phyloP scores from a whole-genome alignment of 2,888 invertebrate genomes.

The Drosophila diplacantha region DNA sequence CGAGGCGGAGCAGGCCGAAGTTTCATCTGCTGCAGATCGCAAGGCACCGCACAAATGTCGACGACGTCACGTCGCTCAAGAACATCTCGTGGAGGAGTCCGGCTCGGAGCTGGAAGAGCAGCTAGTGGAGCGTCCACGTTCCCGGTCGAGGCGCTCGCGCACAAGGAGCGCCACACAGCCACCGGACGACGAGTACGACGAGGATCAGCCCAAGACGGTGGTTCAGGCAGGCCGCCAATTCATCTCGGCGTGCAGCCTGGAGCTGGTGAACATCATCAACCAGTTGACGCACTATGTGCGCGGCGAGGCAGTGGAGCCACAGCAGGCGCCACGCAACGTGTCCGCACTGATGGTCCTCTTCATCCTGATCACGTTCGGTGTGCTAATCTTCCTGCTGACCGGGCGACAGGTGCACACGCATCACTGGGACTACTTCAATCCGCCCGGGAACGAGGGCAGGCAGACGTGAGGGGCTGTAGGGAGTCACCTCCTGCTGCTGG shows the following conservation, averaged over 20 bases:
- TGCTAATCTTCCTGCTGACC: slow-evolving; percentile 86
- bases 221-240: slow-evolving; percentile 85
- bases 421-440: slow-evolving; percentile 93
- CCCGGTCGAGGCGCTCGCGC: slow-evolving; percentile 74
- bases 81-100: slow-evolving; percentile 50
- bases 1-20: slow-evolving; percentile 75
- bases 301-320: slow-evolving; percentile 75
- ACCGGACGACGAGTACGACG: slow-evolving; percentile 56
- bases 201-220: slow-evolving; percentile 82
- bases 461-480: slow-evolving; percentile 60
- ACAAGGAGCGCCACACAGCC: slow-evolving; percentile 77
- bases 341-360: slow-evolving; percentile 88
- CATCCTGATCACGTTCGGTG: slow-evolving; percentile 86
- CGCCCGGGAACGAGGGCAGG: slow-evolving; percentile 82
- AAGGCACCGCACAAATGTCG: slow-evolving; percentile 79
- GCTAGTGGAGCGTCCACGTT: slow-evolving; percentile 78
- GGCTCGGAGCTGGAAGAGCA: slow-evolving; percentile 78
- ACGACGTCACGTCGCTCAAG: slow-evolving; percentile 79
- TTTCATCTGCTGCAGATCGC: slow-evolving; percentile 53
- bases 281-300: slow-evolving; percentile 82
- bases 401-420: slow-evolving; percentile 87
- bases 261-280: slow-evolving; percentile 82
- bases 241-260: slow-evolving; percentile 83
- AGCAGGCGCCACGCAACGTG: slow-evolving; percentile 81
- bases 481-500: slow-evolving; percentile 26